Evolutionary conservation across 2,797 vertebrate genomes (phyloP).

Genomic region (Lagodon rhomboides): DNA sequence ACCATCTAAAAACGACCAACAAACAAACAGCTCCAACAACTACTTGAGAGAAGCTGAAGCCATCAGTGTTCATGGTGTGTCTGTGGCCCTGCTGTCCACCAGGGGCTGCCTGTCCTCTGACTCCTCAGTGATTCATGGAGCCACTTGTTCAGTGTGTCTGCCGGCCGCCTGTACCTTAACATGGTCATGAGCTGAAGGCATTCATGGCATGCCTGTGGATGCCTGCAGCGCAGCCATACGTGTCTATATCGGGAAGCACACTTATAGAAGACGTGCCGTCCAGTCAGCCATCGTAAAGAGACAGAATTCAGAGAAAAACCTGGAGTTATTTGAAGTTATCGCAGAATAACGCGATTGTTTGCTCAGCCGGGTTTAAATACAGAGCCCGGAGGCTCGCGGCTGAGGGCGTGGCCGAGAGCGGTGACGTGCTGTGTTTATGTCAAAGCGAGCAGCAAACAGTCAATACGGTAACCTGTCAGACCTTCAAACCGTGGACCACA

Average conservation of each 20-base stretch:
- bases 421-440: slow-evolving; percentile 82
- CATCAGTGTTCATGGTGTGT: not conserved
- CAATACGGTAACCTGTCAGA: slow-evolving; percentile 30
- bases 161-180: slow-evolving; percentile 14
- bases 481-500: slow-evolving; percentile 48
- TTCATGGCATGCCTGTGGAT: slow-evolving; percentile 32
- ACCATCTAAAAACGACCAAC: too few species aligned
- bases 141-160: not conserved
- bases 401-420: slow-evolving; percentile 65
- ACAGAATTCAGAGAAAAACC: not conserved
- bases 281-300: not conserved
- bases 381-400: not conserved
- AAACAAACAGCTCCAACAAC: too few species aligned
- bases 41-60: not conserved
- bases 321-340: not conserved
- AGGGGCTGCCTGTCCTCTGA: not conserved
- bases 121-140: not conserved
- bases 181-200: slow-evolving; percentile 56
- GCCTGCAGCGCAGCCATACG: slow-evolving; percentile 6
- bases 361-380: not conserved
- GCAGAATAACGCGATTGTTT: not conserved
- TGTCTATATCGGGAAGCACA: slow-evolving; percentile 63
- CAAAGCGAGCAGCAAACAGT: slow-evolving; percentile 37
- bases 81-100: not conserved
- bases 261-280: not conserved